phyloP scores from a whole-genome alignment of 1,140 invertebrate species.

The Trichomalopsis sarcophagae region DNA sequence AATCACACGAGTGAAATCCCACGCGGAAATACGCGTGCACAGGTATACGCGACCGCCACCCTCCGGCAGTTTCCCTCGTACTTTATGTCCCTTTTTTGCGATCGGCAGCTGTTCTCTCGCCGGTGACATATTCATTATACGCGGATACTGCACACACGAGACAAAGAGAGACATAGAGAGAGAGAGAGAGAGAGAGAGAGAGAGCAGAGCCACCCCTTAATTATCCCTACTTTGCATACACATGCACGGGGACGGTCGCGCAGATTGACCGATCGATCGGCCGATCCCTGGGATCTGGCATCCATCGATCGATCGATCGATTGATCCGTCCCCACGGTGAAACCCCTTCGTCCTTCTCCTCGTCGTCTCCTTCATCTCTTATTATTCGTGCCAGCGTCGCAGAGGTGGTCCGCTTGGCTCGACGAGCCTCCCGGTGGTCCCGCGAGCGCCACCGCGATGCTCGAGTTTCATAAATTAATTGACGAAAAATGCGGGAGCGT shows the following conservation, averaged over 20 bases:
- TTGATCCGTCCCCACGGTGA: slow-evolving; percentile 12
- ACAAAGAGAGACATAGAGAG: not conserved
- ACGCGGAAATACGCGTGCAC: too few species aligned
- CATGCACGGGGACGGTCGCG: not conserved
- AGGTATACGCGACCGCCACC: too few species aligned
- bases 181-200: not conserved
- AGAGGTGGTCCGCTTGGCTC: slow-evolving; percentile 32
- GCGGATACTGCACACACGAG: not conserved
- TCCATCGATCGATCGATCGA: not conserved
- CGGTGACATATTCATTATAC: slow-evolving; percentile 29
- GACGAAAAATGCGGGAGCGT: not conserved
- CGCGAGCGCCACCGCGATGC: not conserved
- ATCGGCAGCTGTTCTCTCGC: not conserved
- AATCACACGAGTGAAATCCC: too few species aligned
- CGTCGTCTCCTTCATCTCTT: slow-evolving; percentile 28
- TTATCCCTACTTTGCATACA: slow-evolving; percentile 19
- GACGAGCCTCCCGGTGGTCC: slow-evolving; percentile 38
- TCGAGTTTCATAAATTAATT: slow-evolving; percentile 45
- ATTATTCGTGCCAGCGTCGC: slow-evolving; percentile 41
- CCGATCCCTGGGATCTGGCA: slow-evolving; percentile 30
- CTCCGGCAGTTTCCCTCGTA: not conserved
- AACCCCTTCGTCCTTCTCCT: not conserved
- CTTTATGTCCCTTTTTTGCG: not conserved
- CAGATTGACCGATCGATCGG: slow-evolving; percentile 57
- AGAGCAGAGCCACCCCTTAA: slow-evolving; percentile 20